A percentile compares a stretch with the other conserved stretches of the same genome.
Evolutionary conservation across 2,797 vertebrate genomes (phyloP).

Genomic region (Thalassophryne amazonica): DNA sequence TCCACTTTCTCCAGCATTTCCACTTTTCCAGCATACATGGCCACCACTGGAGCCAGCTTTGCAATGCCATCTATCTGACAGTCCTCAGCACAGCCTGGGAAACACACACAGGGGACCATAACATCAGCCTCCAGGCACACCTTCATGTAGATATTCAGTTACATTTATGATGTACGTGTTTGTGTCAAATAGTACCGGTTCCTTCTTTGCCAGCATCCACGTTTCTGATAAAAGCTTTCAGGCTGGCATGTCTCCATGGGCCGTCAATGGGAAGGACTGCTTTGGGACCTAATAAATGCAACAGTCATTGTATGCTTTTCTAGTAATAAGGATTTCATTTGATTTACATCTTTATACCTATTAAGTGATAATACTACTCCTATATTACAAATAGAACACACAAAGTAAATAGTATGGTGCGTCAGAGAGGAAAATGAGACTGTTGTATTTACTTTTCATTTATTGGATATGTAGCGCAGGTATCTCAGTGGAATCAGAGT

Average conservation of each 20-base stretch:
- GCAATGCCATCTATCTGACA: constrained; percentile 75
- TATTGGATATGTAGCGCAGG: no score
- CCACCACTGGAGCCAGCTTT: constrained; percentile 73
- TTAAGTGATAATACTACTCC: background rate
- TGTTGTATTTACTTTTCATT: no score
- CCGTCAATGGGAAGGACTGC: constrained; percentile 64
- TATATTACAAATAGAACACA: no score
- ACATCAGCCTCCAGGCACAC: background rate
- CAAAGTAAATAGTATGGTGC: no score
- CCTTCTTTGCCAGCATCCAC: constrained; percentile 65
- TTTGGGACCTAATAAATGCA: constrained; percentile 55
- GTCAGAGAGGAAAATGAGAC: background rate
- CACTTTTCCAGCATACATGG: constrained; percentile 63
- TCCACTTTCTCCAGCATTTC: constrained; percentile 78
- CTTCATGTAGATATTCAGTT: background rate
- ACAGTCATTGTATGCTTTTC: background rate
- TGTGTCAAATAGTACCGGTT: no score
- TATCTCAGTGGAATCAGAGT: no score
- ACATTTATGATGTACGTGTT: background rate
- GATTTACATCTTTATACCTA: background rate
- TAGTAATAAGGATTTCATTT: background rate
- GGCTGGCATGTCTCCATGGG: constrained; percentile 64
- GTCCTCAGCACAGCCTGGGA: constrained; percentile 66
- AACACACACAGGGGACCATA: background rate
- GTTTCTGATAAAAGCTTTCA: constrained; percentile 71